Evolutionary conservation across 2,113 vertebrate genomes (phyloP).

Genomic region (Glaucomys volans): DNA sequence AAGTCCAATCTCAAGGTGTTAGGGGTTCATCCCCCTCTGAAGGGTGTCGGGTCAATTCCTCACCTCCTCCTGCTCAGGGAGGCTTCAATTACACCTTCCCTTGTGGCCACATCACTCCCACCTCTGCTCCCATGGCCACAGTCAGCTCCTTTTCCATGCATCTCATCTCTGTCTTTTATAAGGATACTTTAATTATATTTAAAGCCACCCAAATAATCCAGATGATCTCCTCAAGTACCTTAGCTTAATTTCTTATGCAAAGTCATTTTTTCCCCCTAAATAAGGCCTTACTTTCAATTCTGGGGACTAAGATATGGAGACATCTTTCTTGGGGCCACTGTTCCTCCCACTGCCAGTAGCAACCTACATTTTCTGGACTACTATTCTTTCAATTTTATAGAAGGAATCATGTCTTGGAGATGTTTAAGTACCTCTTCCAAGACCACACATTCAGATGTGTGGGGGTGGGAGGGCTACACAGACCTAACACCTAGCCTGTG

Average conservation of each 20-base stretch:
- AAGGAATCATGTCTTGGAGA: background rate
- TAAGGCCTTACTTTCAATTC: background rate
- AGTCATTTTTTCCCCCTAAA: background rate
- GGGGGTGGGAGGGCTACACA: rapidly evolving
- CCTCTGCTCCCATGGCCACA: background rate
- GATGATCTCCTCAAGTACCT: background rate
- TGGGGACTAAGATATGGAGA: background rate
- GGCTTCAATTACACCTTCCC: background rate
- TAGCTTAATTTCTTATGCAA: background rate
- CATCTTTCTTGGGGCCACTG: background rate
- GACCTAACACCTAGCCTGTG: background rate
- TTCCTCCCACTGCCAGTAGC: background rate
- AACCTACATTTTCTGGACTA: background rate
- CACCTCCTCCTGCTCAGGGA: background rate
- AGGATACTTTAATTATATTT: background rate
- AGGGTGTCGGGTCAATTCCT: background rate
- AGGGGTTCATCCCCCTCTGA: background rate
- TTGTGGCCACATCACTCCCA: background rate
- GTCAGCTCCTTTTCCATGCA: background rate
- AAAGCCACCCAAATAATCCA: background rate
- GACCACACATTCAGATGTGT: background rate
- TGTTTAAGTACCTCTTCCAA: background rate
- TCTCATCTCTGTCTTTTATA: background rate
- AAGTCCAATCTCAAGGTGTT: background rate
- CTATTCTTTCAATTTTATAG: background rate